These are phyloP conservation scores for Scolanthus callimorphus DNA, from an alignment of 92 coral and sea anemone genomes.

Conservation along the genomic window DNA sequence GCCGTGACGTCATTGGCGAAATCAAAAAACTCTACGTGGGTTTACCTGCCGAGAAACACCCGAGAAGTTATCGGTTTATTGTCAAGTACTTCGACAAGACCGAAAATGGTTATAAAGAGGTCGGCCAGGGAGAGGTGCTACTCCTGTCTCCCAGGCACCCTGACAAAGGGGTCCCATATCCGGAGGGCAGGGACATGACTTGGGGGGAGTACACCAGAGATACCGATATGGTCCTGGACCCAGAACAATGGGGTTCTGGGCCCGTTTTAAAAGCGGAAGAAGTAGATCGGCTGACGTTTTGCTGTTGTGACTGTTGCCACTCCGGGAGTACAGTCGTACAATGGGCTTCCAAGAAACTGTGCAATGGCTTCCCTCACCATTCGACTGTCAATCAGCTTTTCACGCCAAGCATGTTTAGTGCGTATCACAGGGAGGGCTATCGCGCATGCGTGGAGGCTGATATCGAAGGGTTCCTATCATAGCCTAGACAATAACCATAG, in stretches of 20 bases:
- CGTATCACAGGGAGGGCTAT: constrained; percentile 87
- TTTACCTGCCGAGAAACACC: constrained; percentile 39
- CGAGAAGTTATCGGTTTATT: constrained; percentile 75
- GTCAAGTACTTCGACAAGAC: constrained; percentile 68
- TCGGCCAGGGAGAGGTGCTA: constrained; percentile 70
- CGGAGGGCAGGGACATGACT: constrained; percentile 45
- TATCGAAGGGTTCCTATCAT: constrained; percentile 51
- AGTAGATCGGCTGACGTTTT: constrained; percentile 78
- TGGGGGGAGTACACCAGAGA: constrained; percentile 74
- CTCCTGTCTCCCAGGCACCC: constrained; percentile 85
- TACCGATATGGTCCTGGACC: constrained; percentile 61
- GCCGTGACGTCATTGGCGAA: constrained; percentile 75
- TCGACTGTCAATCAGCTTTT: constrained; percentile 70
- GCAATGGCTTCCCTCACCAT: constrained; percentile 60
- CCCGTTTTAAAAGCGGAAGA: constrained; percentile 70
- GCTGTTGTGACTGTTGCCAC: constrained; percentile 92
- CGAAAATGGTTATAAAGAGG: constrained; percentile 40
- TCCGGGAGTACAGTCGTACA: constrained; percentile 16
- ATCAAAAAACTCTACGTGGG: constrained; percentile 57
- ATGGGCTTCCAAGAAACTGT: constrained; percentile 42
- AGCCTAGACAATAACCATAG: background rate
- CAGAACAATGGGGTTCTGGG: constrained; percentile 71
- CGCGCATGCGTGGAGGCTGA: constrained; percentile 78
- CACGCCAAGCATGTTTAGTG: constrained; percentile 67
- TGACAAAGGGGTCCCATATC: constrained; percentile 46